These are phyloP conservation scores for Orthosia cruda DNA, from an alignment of 2,888 invertebrate species.

Conservation along the genomic window DNA sequence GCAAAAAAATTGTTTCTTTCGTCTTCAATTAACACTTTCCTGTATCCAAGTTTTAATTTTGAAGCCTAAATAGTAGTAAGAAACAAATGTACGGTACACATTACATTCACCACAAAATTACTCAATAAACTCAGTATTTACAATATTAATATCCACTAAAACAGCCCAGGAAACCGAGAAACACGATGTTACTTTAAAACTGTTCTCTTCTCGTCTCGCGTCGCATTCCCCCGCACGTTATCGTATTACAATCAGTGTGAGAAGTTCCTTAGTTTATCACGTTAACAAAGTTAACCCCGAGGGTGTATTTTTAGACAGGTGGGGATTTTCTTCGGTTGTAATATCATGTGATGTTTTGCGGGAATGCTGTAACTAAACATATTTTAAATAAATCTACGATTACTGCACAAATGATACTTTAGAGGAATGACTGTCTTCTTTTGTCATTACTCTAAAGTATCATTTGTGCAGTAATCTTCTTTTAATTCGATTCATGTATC, in stretches of 20 bases:
- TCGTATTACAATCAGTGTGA: slow-evolving; percentile 56
- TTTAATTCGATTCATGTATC: not conserved
- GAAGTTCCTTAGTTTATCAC: slow-evolving; percentile 21
- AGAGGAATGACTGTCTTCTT: not conserved
- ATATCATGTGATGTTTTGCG: slow-evolving; percentile 20
- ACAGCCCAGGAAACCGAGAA: slow-evolving; percentile 1
- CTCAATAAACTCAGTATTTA: not conserved
- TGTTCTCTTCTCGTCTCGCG: not conserved
- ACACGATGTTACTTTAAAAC: slow-evolving; percentile 11
- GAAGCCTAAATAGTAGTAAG: not conserved
- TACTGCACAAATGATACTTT: too few relatives aligned
- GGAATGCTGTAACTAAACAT: not conserved
- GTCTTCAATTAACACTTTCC: too few relatives aligned
- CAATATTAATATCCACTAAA: not conserved
- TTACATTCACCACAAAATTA: not conserved
- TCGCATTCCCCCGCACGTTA: slow-evolving; percentile 26
- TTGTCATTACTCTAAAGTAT: too few relatives aligned
- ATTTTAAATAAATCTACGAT: too few relatives aligned
- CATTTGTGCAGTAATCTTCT: too few relatives aligned
- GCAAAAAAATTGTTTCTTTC: too few relatives aligned
- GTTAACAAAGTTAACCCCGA: slow-evolving; percentile 33
- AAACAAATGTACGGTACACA: not conserved
- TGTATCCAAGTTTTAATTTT: too few relatives aligned
- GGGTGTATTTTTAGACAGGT: slow-evolving; percentile 42
- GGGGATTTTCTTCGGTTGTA: slow-evolving; percentile 26